These are phyloP conservation scores for Meteorus cinctellus DNA, from an alignment of 2,888 invertebrate species.

Conservation along the genomic window DNA sequence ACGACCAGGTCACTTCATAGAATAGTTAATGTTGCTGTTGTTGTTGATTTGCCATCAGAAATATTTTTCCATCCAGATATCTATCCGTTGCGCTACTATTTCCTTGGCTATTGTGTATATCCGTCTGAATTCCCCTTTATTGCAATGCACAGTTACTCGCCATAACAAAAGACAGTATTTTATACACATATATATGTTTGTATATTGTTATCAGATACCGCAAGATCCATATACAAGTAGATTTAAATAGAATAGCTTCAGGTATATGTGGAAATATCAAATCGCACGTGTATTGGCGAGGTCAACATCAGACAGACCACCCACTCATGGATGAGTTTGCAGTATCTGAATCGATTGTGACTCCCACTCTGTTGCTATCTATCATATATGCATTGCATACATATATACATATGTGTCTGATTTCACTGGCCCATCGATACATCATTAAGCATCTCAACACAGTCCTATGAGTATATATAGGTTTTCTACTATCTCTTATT, in stretches of 20 bases:
- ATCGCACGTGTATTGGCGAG: neutral
- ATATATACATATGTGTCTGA: neutral
- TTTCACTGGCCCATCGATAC: slow-evolving; percentile 16
- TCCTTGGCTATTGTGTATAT: neutral
- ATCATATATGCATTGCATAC: neutral
- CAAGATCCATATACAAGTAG: neutral
- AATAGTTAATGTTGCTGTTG: slow-evolving; percentile 1
- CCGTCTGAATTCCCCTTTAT: neutral
- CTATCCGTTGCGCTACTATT: neutral
- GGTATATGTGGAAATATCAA: slow-evolving; percentile 3
- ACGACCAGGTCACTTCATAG: slow-evolving; percentile 25
- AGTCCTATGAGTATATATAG: neutral
- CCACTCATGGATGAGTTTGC: slow-evolving; percentile 47
- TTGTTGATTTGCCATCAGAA: slow-evolving; percentile 3
- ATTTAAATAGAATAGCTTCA: neutral
- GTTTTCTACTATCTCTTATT: neutral
- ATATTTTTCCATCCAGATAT: slow-evolving; percentile 5
- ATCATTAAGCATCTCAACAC: neutral
- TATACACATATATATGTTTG: neutral
- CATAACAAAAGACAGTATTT: slow-evolving; percentile 11
- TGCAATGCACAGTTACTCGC: slow-evolving; percentile 12
- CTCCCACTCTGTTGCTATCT: slow-evolving; percentile 2
- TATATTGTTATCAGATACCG: too few relatives aligned
- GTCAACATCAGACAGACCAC: slow-evolving; percentile 5
- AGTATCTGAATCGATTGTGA: slow-evolving; percentile 48